Base-by-base conservation (phyloP, 2,888 invertebrate genomes). In the Aphidius colemani region DNA sequence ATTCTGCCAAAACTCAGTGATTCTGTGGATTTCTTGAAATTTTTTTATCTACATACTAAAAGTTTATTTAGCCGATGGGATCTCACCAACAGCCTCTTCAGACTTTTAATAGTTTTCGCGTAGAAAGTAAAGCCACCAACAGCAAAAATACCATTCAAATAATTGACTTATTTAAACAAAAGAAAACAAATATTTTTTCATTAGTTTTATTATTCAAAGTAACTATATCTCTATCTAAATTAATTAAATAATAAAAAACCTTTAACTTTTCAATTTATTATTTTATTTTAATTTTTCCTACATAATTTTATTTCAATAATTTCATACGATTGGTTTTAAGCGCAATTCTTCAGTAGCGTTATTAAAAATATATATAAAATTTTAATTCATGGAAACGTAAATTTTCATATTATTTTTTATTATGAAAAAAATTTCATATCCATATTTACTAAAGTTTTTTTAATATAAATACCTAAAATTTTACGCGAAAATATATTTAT, bases 71-170 rank as follows among this genome's bases (percentile, higher is more conserved):
- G 40, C 61, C 56, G 56, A 61, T 64, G 51, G 57, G 56, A 51
- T 51, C 43, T 64, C 56, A 51, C 50, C 48, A 53, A 18, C 49
- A 64, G 18, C n/a, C 57, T 58, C 65, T 63, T 56, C 56, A 59
- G 64, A 69, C 67, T 69, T 69, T 69, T 64, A 66, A 69, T 65
- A 68, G 67, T 68, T 66, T 63, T 53, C 41, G 49, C 59, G 30
- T 56, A 5, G 5, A 55, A 41, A 59, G 50, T 56, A 44, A 18
- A 64, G 59, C 56, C 59, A 49, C 56, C 55, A 53, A 44, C 59
- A 39, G 40, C 53, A 45, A 50, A 59, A 59, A 59, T 51, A 61
- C n/a, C 60, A 50, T 53, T 59, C 55, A 60, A 49, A 49, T 64
- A 64, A 59, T 64, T 64, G 64, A 64, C 59, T 59, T 64, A 64